Percentiles rank a stretch among this genome's conserved stretches.
Evolutionary conservation across 2,888 invertebrate species (phyloP).

Genomic region (Apodemia mormo): DNA sequence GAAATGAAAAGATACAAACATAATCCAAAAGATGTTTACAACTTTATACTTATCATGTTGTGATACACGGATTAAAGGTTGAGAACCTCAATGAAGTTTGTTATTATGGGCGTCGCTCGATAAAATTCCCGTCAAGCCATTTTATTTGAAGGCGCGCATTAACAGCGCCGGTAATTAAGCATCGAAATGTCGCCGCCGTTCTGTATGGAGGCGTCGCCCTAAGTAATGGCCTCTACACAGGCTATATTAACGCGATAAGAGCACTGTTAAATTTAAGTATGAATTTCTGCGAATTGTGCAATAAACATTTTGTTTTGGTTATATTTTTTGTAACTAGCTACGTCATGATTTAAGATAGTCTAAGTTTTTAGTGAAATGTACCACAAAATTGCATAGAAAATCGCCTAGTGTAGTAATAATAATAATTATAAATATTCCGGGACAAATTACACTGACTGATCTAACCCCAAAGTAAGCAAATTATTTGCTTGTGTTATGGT

Average conservation of each 20-base stretch:
- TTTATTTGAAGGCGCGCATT: slow-evolving; percentile 64
- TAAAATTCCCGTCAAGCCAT: slow-evolving; percentile 60
- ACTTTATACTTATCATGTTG: neutral
- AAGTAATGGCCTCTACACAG: slow-evolving; percentile 55
- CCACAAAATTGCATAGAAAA: too few relatives aligned
- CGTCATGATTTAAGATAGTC: too few relatives aligned
- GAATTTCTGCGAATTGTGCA: slow-evolving; percentile 28
- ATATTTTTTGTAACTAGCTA: neutral
- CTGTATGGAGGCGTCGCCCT: slow-evolving; percentile 57
- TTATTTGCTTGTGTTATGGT: too few relatives aligned
- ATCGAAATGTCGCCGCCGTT: slow-evolving; percentile 62
- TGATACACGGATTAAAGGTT: neutral
- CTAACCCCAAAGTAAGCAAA: too few relatives aligned
- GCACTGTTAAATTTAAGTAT: slow-evolving; percentile 35
- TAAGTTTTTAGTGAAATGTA: too few relatives aligned
- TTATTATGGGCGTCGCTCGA: slow-evolving; percentile 35
- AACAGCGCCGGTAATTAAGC: slow-evolving; percentile 69
- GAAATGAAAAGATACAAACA: neutral
- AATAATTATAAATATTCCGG: too few relatives aligned
- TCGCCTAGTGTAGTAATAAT: too few relatives aligned
- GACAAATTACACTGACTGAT: too few relatives aligned
- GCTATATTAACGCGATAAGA: slow-evolving; percentile 40
- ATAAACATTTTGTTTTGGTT: slow-evolving; percentile 4
- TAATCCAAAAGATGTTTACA: neutral
- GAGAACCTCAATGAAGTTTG: slow-evolving; percentile 1